Conservation (phyloP, 2,888 invertebrate species). For the Cheilosia vulpina region DNA sequence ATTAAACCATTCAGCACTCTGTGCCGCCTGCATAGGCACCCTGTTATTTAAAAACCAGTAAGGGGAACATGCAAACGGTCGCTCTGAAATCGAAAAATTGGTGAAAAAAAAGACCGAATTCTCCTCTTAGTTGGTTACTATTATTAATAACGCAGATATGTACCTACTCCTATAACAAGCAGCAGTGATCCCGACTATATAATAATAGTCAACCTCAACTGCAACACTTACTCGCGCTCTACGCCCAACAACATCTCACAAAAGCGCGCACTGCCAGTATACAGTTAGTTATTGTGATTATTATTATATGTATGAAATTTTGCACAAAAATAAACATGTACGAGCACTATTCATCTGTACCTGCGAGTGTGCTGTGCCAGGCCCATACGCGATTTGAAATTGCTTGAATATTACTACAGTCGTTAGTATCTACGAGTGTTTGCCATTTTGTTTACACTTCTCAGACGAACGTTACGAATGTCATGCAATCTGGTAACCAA, state of each 20-base stretch:
- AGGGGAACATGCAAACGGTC: background rate
- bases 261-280: background rate
- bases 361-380: background rate
- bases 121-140: background rate
- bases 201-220: slow-evolving; percentile 10
- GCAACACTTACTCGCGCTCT: background rate
- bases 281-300: slow-evolving; percentile 19
- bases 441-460: slow-evolving; percentile 29
- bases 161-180: background rate
- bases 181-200: slow-evolving; percentile 9
- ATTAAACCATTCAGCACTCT: background rate
- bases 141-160: slow-evolving; percentile 21
- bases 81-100: slow-evolving; percentile 3
- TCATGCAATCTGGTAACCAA: background rate
- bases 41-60: background rate
- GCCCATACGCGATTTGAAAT: slow-evolving; percentile 8
- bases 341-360: background rate
- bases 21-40: background rate
- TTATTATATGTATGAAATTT: slow-evolving; percentile 9
- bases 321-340: background rate
- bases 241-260: background rate
- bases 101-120: background rate
- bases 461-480: background rate
- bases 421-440: background rate
- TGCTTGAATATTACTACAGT: background rate